Evolutionary conservation across 2,888 invertebrate genomes (phyloP).

Genomic region (Ctenicera cuprea): DNA sequence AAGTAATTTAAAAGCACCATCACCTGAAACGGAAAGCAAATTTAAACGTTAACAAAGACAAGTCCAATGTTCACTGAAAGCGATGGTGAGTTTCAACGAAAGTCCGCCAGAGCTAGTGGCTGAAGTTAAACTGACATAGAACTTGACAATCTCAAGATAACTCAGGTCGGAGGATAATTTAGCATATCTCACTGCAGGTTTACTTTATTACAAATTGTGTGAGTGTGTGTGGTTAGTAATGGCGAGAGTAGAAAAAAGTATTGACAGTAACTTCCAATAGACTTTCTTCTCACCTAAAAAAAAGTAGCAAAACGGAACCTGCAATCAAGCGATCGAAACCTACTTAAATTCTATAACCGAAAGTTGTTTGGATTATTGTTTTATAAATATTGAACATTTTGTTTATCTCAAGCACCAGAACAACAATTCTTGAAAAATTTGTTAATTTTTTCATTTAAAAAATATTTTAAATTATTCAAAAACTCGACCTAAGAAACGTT

Average conservation of each 20-base stretch:
- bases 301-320: constrained; percentile 1
- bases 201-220: neutral
- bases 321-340: neutral
- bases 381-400: no score
- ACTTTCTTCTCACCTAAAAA: constrained; percentile 10
- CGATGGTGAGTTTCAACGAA: constrained; percentile 17
- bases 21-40: constrained; percentile 14
- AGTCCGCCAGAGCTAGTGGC: constrained; percentile 34
- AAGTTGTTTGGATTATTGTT: neutral
- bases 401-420: no score
- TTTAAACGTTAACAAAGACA: neutral
- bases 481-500: no score
- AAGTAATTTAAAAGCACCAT: constrained; percentile 21
- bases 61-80: constrained; percentile 16
- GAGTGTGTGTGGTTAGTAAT: constrained; percentile 8
- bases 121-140: constrained; percentile 38
- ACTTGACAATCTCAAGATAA: constrained; percentile 46
- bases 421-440: no score
- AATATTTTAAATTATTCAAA: no score
- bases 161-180: constrained; percentile 29
- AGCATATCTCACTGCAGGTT: constrained; percentile 14
- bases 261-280: neutral
- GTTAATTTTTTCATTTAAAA: no score
- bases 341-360: neutral
- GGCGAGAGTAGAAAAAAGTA: constrained; percentile 28